Base-by-base conservation (phyloP, 2,888 invertebrate genomes). In the Mythimna impura region DNA sequence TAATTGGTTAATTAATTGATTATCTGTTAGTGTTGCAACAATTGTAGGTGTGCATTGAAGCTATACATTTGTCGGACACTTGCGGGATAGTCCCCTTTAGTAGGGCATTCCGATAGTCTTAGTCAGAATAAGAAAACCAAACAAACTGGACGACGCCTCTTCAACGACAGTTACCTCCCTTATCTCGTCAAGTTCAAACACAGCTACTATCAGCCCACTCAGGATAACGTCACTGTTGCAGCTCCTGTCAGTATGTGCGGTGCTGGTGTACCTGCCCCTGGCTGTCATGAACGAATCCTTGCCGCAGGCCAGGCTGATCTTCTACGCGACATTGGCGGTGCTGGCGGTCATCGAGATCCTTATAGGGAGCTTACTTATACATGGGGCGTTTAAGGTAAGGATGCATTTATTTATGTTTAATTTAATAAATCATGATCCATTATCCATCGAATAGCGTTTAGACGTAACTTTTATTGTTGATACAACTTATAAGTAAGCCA, bases 301-400 rank as follows among this genome's bases (percentile, higher is more conserved):
- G 61, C 91, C 91, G 0, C 78, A 83, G 6, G 67, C 81, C 14
- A 80, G 91, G 61, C 74, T 86, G 34, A 62, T 85, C 62, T 93
- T 94, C 88, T 94, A 93, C 86, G 71, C 78, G 9, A 76, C 74
- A 0, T 87, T 93, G 78, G 88, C 91, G 0, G 68, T 84, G 10
- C 82, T 87, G 2, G 88, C 90, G 0, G 79, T 89, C 34, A 75
- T 89, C 40, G 91, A 93, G 73, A 72, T 90, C 22, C 60, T 90
- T 10, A 87, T 91, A 34, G 91, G 91, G 1, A 86, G 89, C n/a
- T 69, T 93, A 9, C 90, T 94, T 17, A 86, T 92, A 50, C 91
- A 90, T 63, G 94, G 93, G 2, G 89, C 91, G 3, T 94, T 91
- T 73, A 82, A 87, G 90, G 95, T 95, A 71, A 84, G 76, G 3